Percentiles rank a stretch among this genome's conserved stretches.
Conservation (phyloP, 2,888 invertebrate species). For the Calameuta pallipes region DNA sequence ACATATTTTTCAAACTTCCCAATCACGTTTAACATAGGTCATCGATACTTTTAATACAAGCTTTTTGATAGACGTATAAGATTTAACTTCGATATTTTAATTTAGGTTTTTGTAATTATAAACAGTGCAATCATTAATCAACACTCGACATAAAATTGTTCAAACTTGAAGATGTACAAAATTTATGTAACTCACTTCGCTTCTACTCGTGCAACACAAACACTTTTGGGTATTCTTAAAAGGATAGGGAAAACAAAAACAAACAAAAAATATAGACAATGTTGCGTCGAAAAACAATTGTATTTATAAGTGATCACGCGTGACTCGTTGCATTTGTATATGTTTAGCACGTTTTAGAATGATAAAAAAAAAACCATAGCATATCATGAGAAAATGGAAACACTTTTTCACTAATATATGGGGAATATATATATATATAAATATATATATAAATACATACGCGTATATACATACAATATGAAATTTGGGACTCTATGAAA, state of each 20-base stretch:
- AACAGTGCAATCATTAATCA: slow-evolving; percentile 62
- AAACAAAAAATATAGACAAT: slow-evolving; percentile 47
- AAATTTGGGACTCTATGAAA: slow-evolving; percentile 4
- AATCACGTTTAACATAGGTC: slow-evolving; percentile 43
- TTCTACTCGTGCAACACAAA: slow-evolving; percentile 50
- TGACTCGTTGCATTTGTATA: slow-evolving; percentile 57
- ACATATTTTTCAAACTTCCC: slow-evolving; percentile 46
- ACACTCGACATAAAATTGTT: slow-evolving; percentile 46
- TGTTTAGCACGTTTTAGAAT: slow-evolving; percentile 48
- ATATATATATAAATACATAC: slow-evolving; percentile 36
- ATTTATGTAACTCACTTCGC: slow-evolving; percentile 49
- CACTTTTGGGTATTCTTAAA: slow-evolving; percentile 53
- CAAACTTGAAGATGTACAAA: slow-evolving; percentile 56
- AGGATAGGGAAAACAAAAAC: slow-evolving; percentile 27
- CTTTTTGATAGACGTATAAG: slow-evolving; percentile 36
- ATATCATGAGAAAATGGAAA: slow-evolving; percentile 45
- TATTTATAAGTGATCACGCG: slow-evolving; percentile 54
- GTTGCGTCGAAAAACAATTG: slow-evolving; percentile 54
- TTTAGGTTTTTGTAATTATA: slow-evolving; percentile 57
- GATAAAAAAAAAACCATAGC: slow-evolving; percentile 42
- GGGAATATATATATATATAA: slow-evolving; percentile 38
- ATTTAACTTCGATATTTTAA: slow-evolving; percentile 47
- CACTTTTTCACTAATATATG: slow-evolving; percentile 52
- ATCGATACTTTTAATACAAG: slow-evolving; percentile 56
- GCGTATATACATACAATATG: slow-evolving; percentile 6